phyloP scores from a whole-genome alignment of 2,888 invertebrate genomes.

The Arenicola marina region DNA sequence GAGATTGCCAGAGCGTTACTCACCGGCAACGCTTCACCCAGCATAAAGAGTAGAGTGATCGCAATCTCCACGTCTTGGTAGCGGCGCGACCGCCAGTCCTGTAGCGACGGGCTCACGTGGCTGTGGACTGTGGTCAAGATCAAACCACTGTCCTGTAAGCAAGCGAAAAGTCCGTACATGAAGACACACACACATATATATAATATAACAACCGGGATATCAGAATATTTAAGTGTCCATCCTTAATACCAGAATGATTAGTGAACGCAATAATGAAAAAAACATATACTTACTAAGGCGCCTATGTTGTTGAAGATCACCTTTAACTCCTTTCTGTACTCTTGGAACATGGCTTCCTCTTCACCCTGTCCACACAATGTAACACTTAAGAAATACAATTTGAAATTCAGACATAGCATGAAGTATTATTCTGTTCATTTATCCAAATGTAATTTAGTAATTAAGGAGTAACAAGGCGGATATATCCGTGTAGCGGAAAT shows the following conservation, averaged over 20 bases:
- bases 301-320: conserved; percentile 65
- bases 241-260: no score
- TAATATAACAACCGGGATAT: not conserved
- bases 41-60: conserved; percentile 63
- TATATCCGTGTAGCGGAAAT: no score
- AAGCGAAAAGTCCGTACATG: not conserved
- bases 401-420: no score
- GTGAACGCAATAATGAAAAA: not conserved
- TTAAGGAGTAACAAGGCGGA: no score
- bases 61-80: conserved; percentile 65
- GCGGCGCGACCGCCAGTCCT: conserved; percentile 61
- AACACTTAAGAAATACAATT: not conserved
- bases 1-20: conserved; percentile 2
- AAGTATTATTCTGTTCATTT: no score
- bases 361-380: conserved; percentile 55
- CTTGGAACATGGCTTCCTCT: conserved; percentile 66
- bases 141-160: conserved; percentile 60
- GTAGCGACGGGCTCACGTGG: conserved; percentile 58
- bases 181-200: not conserved
- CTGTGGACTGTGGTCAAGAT: conserved; percentile 61
- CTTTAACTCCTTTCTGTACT: conserved; percentile 65
- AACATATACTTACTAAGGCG: conserved; percentile 55
- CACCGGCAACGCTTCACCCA: conserved; percentile 64
- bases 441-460: no score
- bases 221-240: no score